These are phyloP conservation scores for Ptychodera flava DNA, from an alignment of 35 echinoderm and acorn worm species.

Conservation along the genomic window DNA sequence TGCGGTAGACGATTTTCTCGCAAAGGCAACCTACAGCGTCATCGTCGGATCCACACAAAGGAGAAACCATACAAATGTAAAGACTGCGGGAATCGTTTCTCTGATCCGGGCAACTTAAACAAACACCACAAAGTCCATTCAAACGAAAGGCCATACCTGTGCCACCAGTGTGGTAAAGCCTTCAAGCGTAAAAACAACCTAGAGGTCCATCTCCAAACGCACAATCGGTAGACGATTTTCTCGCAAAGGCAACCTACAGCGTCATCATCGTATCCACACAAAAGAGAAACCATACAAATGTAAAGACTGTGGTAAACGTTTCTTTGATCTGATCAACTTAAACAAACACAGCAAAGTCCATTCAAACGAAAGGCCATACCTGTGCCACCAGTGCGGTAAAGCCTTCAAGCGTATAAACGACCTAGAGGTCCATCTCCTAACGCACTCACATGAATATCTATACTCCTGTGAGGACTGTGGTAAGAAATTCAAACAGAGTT, in stretches of 20 bases:
- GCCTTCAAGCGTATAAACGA: too few relatives aligned
- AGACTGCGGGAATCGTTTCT: constrained; percentile 12
- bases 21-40: background rate
- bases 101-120: background rate
- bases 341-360: too few relatives aligned
- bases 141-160: background rate
- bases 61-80: constrained; percentile 5
- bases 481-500: constrained; percentile 4
- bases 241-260: too few relatives aligned
- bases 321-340: too few relatives aligned
- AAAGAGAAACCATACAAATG: too few relatives aligned
- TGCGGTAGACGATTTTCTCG: background rate
- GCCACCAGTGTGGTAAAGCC: background rate
- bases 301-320: too few relatives aligned
- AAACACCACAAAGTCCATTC: background rate
- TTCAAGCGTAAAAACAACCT: background rate
- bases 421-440: too few relatives aligned
- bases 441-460: background rate
- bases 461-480: constrained; percentile 14
- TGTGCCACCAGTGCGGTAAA: too few relatives aligned
- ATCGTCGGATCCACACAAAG: background rate
- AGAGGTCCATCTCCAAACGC: background rate
- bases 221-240: too few relatives aligned
- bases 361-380: too few relatives aligned
- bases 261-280: too few relatives aligned